Evolutionary conservation across 2,113 vertebrate species (phyloP).

Genomic region (Sylvilagus bachmani): DNA sequence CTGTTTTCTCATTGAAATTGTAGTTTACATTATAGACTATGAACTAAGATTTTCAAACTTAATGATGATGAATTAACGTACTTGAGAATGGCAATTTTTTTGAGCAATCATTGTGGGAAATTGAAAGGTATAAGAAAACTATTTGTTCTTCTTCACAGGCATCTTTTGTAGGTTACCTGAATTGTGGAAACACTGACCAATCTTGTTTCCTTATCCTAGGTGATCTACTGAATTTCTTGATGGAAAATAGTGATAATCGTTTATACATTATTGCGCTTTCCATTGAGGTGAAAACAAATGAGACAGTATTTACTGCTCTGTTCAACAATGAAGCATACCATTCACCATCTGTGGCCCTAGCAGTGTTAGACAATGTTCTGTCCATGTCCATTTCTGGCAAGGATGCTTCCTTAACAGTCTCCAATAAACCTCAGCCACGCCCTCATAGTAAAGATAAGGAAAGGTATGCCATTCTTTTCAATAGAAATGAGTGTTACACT

Average conservation of each 20-base stretch:
- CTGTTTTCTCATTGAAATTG: not conserved
- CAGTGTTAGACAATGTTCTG: slow-evolving; percentile 70
- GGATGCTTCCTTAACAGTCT: slow-evolving; percentile 61
- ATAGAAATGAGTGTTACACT: not conserved
- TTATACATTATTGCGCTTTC: slow-evolving; percentile 74
- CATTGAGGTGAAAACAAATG: not conserved
- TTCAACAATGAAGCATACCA: slow-evolving; percentile 80
- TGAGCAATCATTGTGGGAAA: not conserved
- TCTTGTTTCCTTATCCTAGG: slow-evolving; percentile 48
- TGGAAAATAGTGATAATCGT: not conserved
- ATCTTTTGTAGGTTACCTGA: not conserved
- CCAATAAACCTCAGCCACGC: slow-evolving; percentile 65
- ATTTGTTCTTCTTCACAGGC: not conserved
- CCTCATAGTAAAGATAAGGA: accelerated
- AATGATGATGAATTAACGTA: not conserved
- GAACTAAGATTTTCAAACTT: not conserved
- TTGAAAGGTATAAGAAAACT: not conserved
- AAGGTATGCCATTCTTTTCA: slow-evolving; percentile 39
- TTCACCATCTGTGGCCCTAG: slow-evolving; percentile 55
- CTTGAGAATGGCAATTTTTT: not conserved
- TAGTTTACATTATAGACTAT: not conserved
- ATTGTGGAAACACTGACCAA: not conserved
- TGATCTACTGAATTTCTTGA: slow-evolving; percentile 56
- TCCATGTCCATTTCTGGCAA: slow-evolving; percentile 69
- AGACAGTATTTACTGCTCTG: slow-evolving; percentile 38